Conservation (phyloP, 2,888 invertebrate species). For the Xestia rhomboidea region DNA sequence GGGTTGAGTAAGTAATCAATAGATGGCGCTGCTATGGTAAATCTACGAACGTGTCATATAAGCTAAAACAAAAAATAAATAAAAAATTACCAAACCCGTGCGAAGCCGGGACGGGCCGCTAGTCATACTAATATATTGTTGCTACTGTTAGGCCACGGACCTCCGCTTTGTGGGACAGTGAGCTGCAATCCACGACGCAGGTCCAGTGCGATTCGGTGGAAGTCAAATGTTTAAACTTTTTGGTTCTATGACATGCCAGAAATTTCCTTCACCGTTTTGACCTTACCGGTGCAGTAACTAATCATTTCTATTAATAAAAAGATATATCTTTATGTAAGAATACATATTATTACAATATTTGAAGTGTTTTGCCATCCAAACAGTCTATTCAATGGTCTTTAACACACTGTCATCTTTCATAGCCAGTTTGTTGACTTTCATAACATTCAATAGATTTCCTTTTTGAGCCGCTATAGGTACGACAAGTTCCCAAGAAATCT, state of each 20-base stretch:
- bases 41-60: no score
- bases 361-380: neutral
- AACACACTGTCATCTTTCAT: neutral
- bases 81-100: no score
- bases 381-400: neutral
- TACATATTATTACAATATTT: neutral
- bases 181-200: neutral
- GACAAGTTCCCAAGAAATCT: constrained; percentile 8
- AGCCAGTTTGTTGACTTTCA: constrained; percentile 10
- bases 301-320: neutral
- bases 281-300: neutral
- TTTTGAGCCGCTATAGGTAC: constrained; percentile 15
- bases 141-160: neutral
- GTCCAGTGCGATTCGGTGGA: neutral
- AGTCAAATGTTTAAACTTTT: neutral
- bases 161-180: no score
- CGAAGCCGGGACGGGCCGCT: no score
- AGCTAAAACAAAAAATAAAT: no score
- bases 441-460: neutral
- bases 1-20: no score
- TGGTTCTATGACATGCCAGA: neutral
- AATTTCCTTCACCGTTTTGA: neutral
- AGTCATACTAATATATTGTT: no score
- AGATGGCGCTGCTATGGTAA: no score
- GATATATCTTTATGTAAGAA: neutral